Evolutionary conservation across 2,888 invertebrate genomes (phyloP).

Genomic region (Leptarthrus brevirostris): DNA sequence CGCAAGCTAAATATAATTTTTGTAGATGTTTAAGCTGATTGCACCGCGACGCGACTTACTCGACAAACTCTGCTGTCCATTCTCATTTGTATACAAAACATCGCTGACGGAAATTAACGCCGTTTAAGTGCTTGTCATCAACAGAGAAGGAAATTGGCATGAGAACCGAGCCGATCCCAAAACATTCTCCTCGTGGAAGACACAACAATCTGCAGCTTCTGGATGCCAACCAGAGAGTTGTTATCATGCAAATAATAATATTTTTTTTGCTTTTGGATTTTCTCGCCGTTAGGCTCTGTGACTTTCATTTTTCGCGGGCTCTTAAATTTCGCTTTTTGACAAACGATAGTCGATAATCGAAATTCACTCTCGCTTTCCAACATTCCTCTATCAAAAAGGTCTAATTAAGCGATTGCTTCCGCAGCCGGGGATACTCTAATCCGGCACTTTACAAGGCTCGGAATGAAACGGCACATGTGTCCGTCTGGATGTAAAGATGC

Average conservation of each 20-base stretch:
- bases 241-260: not conserved
- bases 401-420: constrained; percentile 48
- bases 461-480: constrained; percentile 3
- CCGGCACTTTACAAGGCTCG: not conserved
- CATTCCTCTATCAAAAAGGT: constrained; percentile 39
- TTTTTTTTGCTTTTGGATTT: not conserved
- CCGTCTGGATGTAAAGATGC: constrained; percentile 24
- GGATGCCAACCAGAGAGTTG: not conserved
- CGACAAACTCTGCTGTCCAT: not conserved
- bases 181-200: not conserved
- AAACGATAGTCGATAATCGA: constrained; percentile 34
- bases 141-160: not conserved
- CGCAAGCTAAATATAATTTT: constrained; percentile 1
- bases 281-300: not conserved
- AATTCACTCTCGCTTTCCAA: constrained; percentile 45
- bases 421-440: constrained; percentile 14
- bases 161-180: not conserved
- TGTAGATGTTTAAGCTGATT: constrained; percentile 5
- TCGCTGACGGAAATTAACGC: not conserved
- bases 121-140: not conserved
- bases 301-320: constrained; percentile 18
- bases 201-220: not conserved
- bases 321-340: constrained; percentile 34
- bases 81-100: not conserved
- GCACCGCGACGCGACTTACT: constrained; percentile 14